Evolutionary conservation across 2,113 vertebrate genomes (phyloP).

Genomic region (Oryzias celebensis): DNA sequence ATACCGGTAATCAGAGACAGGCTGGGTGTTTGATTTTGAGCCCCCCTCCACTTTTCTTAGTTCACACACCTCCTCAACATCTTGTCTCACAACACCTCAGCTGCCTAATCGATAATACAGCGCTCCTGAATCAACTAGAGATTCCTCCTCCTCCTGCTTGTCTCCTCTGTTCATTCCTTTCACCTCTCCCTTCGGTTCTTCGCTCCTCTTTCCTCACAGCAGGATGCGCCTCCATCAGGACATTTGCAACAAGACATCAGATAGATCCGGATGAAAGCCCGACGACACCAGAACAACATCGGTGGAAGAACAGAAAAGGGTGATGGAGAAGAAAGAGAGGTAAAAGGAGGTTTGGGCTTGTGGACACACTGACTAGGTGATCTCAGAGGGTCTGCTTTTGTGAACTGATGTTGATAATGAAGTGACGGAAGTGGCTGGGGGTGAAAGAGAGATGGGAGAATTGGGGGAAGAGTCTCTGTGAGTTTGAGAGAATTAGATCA

Average conservation of each 20-base stretch:
- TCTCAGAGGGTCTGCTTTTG: constrained; percentile 64
- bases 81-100: constrained; percentile 67
- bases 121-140: constrained; percentile 53
- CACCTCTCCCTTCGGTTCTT: constrained; percentile 34
- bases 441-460: constrained; percentile 15
- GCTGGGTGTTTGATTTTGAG: constrained; percentile 65
- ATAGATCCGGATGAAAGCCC: constrained; percentile 71
- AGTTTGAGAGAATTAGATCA: constrained; percentile 60
- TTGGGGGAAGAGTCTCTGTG: constrained; percentile 18
- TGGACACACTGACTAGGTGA: constrained; percentile 50
- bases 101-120: constrained; percentile 66
- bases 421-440: constrained; percentile 30
- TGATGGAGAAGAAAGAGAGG: constrained; percentile 35
- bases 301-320: constrained; percentile 27
- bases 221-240: constrained; percentile 62
- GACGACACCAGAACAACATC: constrained; percentile 47
- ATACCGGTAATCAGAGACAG: constrained; percentile 73
- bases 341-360: constrained; percentile 65
- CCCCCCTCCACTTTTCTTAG: constrained; percentile 28
- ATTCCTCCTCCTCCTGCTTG: constrained; percentile 40
- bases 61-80: constrained; percentile 53
- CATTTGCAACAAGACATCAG: constrained; percentile 53
- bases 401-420: constrained; percentile 70
- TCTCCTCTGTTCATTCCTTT: constrained; percentile 20
- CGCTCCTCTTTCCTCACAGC: constrained; percentile 58